A percentile compares a stretch with the other conserved stretches of the same genome.
These are phyloP conservation scores for Stramonita haemastoma DNA, from an alignment of 2,888 invertebrate genomes.

Conservation along the genomic window DNA sequence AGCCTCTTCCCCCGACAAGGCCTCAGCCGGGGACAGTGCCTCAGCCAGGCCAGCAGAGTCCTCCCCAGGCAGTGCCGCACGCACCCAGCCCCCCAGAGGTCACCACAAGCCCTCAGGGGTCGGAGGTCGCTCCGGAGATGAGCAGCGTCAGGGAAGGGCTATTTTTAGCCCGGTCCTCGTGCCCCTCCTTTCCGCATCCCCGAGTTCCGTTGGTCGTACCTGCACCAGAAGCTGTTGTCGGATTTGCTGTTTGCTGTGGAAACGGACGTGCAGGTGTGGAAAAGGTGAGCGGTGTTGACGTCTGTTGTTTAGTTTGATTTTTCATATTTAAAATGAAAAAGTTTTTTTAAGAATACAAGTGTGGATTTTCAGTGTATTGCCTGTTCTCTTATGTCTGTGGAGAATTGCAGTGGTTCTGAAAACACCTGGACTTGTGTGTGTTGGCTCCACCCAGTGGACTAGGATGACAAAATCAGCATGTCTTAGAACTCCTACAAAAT, in stretches of 20 bases:
- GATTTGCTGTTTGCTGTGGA: constrained; percentile 98
- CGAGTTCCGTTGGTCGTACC: constrained; percentile 99
- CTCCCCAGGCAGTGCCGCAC: constrained; percentile 33
- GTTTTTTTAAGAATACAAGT: background rate
- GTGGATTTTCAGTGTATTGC: background rate
- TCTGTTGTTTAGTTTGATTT: background rate
- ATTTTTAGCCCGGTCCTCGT: constrained; percentile 75
- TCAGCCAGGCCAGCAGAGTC: constrained; percentile 29
- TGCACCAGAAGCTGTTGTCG: constrained; percentile 96
- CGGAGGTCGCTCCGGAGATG: constrained; percentile 46
- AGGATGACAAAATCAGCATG: too few relatives aligned
- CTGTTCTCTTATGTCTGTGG: background rate
- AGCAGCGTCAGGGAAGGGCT: constrained; percentile 60
- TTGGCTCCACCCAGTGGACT: background rate
- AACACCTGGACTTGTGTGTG: background rate
- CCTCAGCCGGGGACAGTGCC: constrained; percentile 16
- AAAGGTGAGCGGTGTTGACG: constrained; percentile 79
- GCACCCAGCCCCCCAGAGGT: constrained; percentile 34
- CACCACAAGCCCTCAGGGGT: constrained; percentile 50
- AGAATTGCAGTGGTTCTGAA: background rate
- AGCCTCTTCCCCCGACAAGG: background rate
- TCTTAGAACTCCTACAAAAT: too few relatives aligned
- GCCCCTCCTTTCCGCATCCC: constrained; percentile 93
- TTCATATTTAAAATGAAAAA: background rate
- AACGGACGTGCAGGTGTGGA: constrained; percentile 95